Conservation (phyloP, 2,888 invertebrate genomes). For the Pinctada fucata region DNA sequence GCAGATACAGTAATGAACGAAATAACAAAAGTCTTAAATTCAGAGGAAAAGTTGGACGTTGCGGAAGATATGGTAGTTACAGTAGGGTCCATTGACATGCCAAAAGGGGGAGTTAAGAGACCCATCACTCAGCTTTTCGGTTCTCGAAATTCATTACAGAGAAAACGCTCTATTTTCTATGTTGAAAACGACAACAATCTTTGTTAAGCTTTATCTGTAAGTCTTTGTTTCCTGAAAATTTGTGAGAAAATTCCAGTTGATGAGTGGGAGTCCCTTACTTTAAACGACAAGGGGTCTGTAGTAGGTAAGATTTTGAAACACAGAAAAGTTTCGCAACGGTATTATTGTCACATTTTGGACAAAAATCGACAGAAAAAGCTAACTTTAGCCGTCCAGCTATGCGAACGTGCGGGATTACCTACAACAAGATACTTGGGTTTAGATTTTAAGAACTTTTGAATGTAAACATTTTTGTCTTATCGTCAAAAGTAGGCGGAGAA, state of each 20-base stretch:
- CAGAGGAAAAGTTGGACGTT: slow-evolving; percentile 24
- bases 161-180: slow-evolving; percentile 24
- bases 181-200: slow-evolving; percentile 26
- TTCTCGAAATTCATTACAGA: slow-evolving; percentile 16
- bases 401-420: no score
- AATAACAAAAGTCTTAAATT: slow-evolving; percentile 35
- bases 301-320: no score
- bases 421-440: no score
- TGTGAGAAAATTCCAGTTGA: not conserved
- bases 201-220: slow-evolving; percentile 16
- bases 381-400: no score
- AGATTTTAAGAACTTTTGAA: no score
- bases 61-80: slow-evolving; percentile 16
- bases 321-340: no score
- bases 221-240: slow-evolving; percentile 1
- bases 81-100: slow-evolving; percentile 23
- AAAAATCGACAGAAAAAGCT: no score
- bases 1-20: slow-evolving; percentile 22
- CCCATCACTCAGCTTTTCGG: slow-evolving; percentile 28
- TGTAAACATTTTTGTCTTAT: no score
- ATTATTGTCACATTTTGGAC: no score
- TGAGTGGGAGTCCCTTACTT: not conserved
- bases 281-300: not conserved
- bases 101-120: slow-evolving; percentile 12
- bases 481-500: no score